Percentiles rank a stretch among this genome's conserved stretches.
Conservation (phyloP, 2,797 vertebrate genomes). For the Acestrorhynchus altus region DNA sequence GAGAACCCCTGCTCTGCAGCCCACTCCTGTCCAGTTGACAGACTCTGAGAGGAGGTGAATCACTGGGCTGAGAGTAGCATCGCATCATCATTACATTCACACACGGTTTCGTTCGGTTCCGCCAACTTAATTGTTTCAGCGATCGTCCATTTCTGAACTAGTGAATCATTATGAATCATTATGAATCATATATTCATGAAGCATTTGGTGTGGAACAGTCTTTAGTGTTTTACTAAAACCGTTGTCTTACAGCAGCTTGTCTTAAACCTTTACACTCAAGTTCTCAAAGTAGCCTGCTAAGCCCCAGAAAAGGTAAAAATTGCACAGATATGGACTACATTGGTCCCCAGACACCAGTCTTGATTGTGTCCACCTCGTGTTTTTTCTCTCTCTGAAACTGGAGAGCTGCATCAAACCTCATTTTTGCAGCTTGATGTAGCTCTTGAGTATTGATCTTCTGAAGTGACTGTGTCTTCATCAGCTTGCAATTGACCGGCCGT, state of each 20-base stretch:
- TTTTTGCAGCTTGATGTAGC: slow-evolving; percentile 10
- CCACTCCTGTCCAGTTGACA: no score
- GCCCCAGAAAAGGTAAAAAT: background rate
- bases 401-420: background rate
- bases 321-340: slow-evolving; percentile 19
- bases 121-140: no score
- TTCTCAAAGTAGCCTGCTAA: background rate
- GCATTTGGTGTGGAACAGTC: no score
- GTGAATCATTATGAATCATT: no score
- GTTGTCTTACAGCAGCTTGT: background rate
- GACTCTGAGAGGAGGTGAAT: no score
- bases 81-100: no score
- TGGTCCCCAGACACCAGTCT: slow-evolving; percentile 14
- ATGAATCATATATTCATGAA: no score
- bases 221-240: background rate
- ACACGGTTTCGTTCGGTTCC: no score
- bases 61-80: no score
- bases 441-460: slow-evolving; percentile 36
- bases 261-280: no score
- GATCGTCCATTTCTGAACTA: no score
- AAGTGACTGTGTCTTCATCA: slow-evolving; percentile 40
- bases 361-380: slow-evolving; percentile 10
- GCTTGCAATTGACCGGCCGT: slow-evolving; percentile 28
- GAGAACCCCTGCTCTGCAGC: no score
- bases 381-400: slow-evolving; percentile 27